Evolutionary conservation across 2,113 vertebrate species (phyloP).

Genomic region (Mustelus asterias): DNA sequence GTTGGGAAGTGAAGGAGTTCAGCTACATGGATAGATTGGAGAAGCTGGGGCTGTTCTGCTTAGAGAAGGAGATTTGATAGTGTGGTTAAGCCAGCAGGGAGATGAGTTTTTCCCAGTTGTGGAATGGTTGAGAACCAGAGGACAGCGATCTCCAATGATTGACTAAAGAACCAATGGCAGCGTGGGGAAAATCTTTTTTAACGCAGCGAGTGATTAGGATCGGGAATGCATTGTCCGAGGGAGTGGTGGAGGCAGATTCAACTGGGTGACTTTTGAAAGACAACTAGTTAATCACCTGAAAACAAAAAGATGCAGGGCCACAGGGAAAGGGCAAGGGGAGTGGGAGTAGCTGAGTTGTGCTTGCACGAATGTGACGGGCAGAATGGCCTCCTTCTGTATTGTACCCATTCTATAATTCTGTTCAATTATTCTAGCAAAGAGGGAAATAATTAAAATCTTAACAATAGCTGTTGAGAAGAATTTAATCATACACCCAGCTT

Average conservation of each 20-base stretch:
- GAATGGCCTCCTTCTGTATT: background rate
- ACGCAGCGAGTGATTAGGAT: background rate
- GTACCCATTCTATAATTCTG: too few species aligned
- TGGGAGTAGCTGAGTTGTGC: background rate
- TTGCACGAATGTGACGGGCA: background rate
- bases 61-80: background rate
- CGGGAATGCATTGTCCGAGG: background rate
- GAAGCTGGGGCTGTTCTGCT: background rate
- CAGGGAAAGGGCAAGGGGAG: background rate
- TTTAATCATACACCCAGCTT: background rate
- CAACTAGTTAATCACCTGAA: background rate
- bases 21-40: background rate
- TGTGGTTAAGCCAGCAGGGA: background rate
- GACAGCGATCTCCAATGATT: background rate
- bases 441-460: background rate
- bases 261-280: background rate
- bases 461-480: background rate
- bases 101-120: background rate
- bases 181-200: background rate
- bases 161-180: background rate
- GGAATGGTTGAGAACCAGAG: background rate
- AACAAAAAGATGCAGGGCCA: background rate
- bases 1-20: background rate
- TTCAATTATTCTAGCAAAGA: background rate
- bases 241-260: background rate